Base-by-base conservation (phyloP, 2,797 vertebrate species). In the Jordanella pulchra region DNA sequence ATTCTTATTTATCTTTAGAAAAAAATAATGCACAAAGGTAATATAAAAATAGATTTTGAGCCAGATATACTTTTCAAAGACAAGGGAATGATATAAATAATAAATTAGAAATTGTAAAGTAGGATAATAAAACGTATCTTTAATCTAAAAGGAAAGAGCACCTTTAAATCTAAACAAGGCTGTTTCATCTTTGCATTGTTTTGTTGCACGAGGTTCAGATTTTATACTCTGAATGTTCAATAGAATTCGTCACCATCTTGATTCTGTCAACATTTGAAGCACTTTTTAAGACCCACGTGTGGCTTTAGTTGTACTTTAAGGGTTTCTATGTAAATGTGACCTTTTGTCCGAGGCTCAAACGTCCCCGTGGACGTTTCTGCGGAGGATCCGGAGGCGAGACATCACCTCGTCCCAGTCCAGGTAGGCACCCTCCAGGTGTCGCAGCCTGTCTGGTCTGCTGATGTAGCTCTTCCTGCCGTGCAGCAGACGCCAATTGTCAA, bases 391-490 rank as follows among this genome's bases (percentile, higher is more conserved):
- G 51, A 99, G 94, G 72, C 96, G 94, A 4, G 97, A 99, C 96
- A 98, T 96, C 61, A 97, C 96, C 53, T 97, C 96, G 1, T 99
- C 97, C 98, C 98, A 99, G 88, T 99, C 97, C 50, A 96, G 94
- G 48, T 99, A 99, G 27, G 95, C 96, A 0, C 97, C 98, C 82
- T 99, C 97, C 18, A 99, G 94, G 82, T 95, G 97, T 9, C 96
- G 94, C 2, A 91, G 53, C 10, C 76, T 73, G 51, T 81, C 85
- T 0, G 66, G 69, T 0, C 35, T 15, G 0, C 95, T 91, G 0
- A 87, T 2, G 72, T 95, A 98, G 79, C 92, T 92, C 2, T 69
- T 93, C 0, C 96, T 94, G 1, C 96, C 95, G 0, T 98, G 98
- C 14, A 99, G 95, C 81, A 99, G 86, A 0, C 96, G 95, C 96